Base-by-base conservation (phyloP, 92 coral and sea anemone genomes). In the Porites divaricata region DNA sequence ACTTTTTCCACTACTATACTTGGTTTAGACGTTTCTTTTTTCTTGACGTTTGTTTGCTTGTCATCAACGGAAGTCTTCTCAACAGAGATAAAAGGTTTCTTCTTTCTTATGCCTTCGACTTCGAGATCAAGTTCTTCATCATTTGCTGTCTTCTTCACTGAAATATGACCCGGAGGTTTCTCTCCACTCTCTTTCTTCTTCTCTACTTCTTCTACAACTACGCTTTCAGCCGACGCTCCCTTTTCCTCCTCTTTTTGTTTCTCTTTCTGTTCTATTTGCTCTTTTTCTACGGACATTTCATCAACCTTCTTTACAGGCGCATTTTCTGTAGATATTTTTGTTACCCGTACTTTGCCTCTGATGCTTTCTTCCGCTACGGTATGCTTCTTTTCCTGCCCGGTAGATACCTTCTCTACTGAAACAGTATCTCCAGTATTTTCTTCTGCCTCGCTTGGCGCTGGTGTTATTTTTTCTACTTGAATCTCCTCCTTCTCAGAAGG, bases 111-210 rank as follows among this genome's bases (percentile, higher is more conserved):
- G 9, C 28, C 61, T 50, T 20, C 76, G 11, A 6, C 61, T 2
- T 61, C 77, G 25, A 73, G 77, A 51, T 73, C 63, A 11, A 51
- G 1, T 9, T 73, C 77, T 13, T 73, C 77, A n/a, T 72, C 62
- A 49, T 72, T 72, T 13, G n/a, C 28, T 21, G 23, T 19, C 6
- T 19, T 71, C 50, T 49, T 5, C 26, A 20, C 56, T 2, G 58
- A 71, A 17, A 9, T 9, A 8, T 73, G n/a, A 22, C 1, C 28
- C 21, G 77, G n/a, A 22, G 22, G 16, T 9, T 52, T 73, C 21
- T 15, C 63, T 73, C 21, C 28, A 61, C 51, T 72, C 16, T 72
- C 59, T 14, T 72, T 48, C 19, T 73, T 61, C 22, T 2, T 8
- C 16, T n/a, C 61, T 9, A 20, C 26, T 72, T 51, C 51, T n/a